These are phyloP conservation scores for Stigmatopora nigra DNA, from an alignment of 2,113 vertebrate species.

Conservation along the genomic window DNA sequence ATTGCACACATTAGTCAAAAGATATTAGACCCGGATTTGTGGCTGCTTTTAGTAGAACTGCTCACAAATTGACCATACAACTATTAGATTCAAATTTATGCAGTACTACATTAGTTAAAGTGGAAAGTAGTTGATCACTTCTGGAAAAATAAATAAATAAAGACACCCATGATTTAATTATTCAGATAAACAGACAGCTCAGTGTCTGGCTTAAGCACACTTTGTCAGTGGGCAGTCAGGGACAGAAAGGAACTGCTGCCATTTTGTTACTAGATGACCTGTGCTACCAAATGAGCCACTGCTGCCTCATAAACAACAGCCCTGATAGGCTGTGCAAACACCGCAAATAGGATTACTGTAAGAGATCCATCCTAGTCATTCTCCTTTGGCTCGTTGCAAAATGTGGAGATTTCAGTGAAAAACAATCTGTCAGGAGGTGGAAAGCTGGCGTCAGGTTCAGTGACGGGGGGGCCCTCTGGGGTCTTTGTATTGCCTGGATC, in stretches of 20 bases:
- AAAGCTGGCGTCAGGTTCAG: constrained; percentile 39
- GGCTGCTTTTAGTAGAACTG: neutral
- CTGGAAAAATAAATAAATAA: neutral
- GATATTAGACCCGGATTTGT: neutral
- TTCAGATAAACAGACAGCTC: neutral
- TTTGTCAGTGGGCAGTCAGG: too few relatives aligned
- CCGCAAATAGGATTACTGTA: neutral
- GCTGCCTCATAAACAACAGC: neutral
- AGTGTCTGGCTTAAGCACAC: neutral
- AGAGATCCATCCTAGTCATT: constrained; percentile 7
- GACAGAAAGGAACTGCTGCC: too few relatives aligned
- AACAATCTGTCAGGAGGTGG: constrained; percentile 61
- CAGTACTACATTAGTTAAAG: neutral
- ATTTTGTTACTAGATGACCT: too few relatives aligned
- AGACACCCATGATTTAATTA: too few relatives aligned
- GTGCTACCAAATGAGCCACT: too few relatives aligned
- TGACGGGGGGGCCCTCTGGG: constrained; percentile 56
- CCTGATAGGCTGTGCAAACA: neutral
- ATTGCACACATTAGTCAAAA: neutral
- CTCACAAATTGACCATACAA: constrained; percentile 15
- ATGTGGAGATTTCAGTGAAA: constrained; percentile 44
- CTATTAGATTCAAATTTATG: constrained; percentile 12
- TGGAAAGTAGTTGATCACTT: neutral
- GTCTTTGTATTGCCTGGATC: constrained; percentile 47
- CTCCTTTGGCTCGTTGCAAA: constrained; percentile 42